phyloP scores from a whole-genome alignment of 2,113 vertebrate species.

The Burhinus bistriatus region DNA sequence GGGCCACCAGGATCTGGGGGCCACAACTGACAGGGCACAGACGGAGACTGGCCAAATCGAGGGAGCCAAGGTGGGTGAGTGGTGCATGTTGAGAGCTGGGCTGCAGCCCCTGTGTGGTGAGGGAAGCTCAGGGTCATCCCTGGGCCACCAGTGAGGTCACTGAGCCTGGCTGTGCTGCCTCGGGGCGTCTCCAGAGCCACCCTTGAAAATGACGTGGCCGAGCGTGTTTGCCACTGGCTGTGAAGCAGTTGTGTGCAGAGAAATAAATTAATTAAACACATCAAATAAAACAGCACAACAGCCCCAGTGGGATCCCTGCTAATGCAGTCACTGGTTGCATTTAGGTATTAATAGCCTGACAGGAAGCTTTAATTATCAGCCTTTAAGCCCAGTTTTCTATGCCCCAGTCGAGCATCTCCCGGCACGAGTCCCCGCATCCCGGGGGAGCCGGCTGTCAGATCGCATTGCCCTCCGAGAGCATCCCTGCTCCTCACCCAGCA shows the following conservation, averaged over 20 bases:
- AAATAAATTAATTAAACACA: conserved; percentile 55
- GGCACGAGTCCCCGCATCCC: not conserved
- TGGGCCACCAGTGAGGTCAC: fast-evolving
- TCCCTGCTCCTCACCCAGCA: not conserved
- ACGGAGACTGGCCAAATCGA: not conserved
- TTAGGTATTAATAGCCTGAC: not conserved
- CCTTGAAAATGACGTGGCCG: fast-evolving
- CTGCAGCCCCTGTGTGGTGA: not conserved
- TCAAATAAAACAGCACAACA: not conserved
- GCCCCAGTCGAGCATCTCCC: not conserved
- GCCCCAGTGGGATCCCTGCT: conserved; percentile 1
- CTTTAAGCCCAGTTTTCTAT: not conserved
- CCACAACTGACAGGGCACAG: fast-evolving
- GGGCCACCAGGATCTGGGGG: not conserved
- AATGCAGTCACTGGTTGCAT: not conserved
- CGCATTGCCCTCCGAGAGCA: not conserved
- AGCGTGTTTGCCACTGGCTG: fast-evolving
- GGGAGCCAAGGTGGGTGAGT: fast-evolving
- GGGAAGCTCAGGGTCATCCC: not conserved
- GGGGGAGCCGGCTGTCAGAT: not conserved
- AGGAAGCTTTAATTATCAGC: conserved; percentile 11
- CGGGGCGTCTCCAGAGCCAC: fast-evolving
- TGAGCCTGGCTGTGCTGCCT: fast-evolving
- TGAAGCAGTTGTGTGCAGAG: not conserved
- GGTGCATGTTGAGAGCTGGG: fast-evolving